A percentile compares a stretch with the other conserved stretches of the same genome.
phyloP scores from a whole-genome alignment of 1,140 invertebrate genomes.

The Neodiprion fabricii region DNA sequence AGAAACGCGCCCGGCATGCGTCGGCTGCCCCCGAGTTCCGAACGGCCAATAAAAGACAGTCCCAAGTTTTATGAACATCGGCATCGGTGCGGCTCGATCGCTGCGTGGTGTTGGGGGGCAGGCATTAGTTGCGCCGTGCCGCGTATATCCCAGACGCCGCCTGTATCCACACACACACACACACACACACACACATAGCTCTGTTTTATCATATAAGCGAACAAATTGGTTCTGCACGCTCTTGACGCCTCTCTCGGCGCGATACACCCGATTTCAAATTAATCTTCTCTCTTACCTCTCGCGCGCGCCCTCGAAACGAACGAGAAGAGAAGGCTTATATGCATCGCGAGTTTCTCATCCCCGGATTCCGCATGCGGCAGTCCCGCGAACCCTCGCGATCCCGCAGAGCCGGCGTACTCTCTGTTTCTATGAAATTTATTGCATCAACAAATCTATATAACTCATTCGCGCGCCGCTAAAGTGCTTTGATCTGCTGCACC shows the following conservation, averaged over 20 bases:
- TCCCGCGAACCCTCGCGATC: background rate
- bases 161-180: too few relatives aligned
- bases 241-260: constrained; percentile 3
- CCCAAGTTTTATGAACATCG: background rate
- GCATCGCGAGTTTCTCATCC: too few relatives aligned
- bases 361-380: too few relatives aligned
- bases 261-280: constrained; percentile 1
- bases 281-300: background rate
- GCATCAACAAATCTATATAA: background rate
- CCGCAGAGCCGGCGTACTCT: background rate
- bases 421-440: constrained; percentile 3
- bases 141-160: too few relatives aligned
- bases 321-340: too few relatives aligned
- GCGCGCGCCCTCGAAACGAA: background rate
- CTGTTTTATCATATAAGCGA: constrained; percentile 7
- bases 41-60: constrained; percentile 5
- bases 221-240: constrained; percentile 7
- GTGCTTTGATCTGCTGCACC: background rate
- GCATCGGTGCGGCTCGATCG: background rate
- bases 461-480: background rate
- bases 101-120: too few relatives aligned
- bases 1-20: background rate
- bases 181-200: background rate
- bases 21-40: background rate
- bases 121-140: too few relatives aligned